phyloP scores from a whole-genome alignment of 2,888 invertebrate species.

The Macrosoma leucophasiata region DNA sequence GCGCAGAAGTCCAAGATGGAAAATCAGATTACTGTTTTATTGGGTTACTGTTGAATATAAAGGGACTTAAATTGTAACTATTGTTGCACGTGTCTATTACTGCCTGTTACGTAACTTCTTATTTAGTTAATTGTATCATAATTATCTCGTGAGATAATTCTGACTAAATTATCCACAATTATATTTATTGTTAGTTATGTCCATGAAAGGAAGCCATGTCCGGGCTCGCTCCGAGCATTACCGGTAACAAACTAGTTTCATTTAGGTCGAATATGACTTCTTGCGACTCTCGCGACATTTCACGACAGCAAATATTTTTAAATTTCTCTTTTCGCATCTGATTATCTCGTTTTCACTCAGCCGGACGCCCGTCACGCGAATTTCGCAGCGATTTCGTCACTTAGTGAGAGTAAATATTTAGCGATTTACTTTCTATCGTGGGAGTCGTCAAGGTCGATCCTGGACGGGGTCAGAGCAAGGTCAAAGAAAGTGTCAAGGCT shows the following conservation, averaged over 20 bases:
- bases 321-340: slow-evolving; percentile 75
- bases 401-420: slow-evolving; percentile 64
- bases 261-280: slow-evolving; percentile 62
- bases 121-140: slow-evolving; percentile 9
- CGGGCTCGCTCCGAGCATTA: slow-evolving; percentile 31
- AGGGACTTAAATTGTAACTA: slow-evolving; percentile 7
- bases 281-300: slow-evolving; percentile 67
- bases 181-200: no score
- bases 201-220: slow-evolving; percentile 38
- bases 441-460: slow-evolving; percentile 55
- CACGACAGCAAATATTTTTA: slow-evolving; percentile 63
- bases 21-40: no score
- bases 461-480: slow-evolving; percentile 49
- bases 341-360: slow-evolving; percentile 70
- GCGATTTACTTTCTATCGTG: slow-evolving; percentile 61
- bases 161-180: no score
- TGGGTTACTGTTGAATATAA: slow-evolving; percentile 6
- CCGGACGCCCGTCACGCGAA: slow-evolving; percentile 54
- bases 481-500: slow-evolving; percentile 75
- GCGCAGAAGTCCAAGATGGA: no score
- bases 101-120: slow-evolving; percentile 5
- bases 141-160: slow-evolving; percentile 1
- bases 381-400: slow-evolving; percentile 57
- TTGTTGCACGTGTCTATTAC: slow-evolving; percentile 4
- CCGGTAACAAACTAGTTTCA: slow-evolving; percentile 62